Evolutionary conservation across 2,797 vertebrate species (phyloP).

Genomic region (Acridotheres tristis): DNA sequence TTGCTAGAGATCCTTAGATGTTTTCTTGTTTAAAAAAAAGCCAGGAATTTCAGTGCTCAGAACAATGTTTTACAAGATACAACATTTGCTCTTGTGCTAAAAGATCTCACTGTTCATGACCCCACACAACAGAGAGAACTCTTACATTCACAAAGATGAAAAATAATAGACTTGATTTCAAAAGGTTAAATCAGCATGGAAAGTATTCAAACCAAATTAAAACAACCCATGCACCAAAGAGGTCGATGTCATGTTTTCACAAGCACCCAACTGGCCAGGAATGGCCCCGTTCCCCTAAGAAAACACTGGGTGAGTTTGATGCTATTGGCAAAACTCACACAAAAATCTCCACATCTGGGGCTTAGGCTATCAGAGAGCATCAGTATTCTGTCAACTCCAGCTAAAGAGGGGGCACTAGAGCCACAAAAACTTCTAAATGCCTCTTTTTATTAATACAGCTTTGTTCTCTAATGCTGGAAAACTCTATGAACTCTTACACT

Average conservation of each 20-base stretch:
- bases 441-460: neutral
- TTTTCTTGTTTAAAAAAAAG: neutral
- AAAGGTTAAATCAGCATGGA: neutral
- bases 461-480: neutral
- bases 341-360: neutral
- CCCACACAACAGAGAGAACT: neutral
- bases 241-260: neutral
- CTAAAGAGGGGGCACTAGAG: neutral
- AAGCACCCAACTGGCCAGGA: neutral
- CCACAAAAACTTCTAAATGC: neutral
- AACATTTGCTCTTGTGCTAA: neutral
- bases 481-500: neutral
- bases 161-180: neutral
- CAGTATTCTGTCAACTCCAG: neutral
- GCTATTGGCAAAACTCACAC: neutral
- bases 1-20: neutral
- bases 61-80: neutral
- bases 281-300: neutral
- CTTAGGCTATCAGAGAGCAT: conserved; percentile 32
- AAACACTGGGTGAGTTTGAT: neutral
- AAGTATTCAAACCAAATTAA: neutral
- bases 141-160: neutral
- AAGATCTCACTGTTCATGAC: neutral
- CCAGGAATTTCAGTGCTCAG: neutral
- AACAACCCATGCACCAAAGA: neutral